These are phyloP conservation scores for Nanorana parkeri DNA, from an alignment of 2,113 vertebrate genomes.

Conservation along the genomic window DNA sequence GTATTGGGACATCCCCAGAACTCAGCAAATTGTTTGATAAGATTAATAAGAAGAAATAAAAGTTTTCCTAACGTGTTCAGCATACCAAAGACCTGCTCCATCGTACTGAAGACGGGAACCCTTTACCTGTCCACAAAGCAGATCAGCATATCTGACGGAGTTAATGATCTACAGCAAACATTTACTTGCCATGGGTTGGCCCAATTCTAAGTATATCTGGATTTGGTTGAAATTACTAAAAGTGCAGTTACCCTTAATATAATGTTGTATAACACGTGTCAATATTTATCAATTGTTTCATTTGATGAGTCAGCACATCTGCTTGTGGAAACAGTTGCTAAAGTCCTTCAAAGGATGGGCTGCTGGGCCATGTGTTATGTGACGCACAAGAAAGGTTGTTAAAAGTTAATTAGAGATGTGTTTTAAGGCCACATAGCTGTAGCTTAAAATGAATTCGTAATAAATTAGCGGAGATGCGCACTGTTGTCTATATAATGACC, in stretches of 20 bases:
- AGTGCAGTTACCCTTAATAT: not conserved
- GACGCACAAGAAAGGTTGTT: slow-evolving; percentile 20
- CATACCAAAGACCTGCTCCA: too few species aligned
- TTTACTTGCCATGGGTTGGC: too few species aligned
- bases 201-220: too few species aligned
- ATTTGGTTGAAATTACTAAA: not conserved
- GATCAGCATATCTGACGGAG: too few species aligned
- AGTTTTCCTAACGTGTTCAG: too few species aligned
- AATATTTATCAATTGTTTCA: slow-evolving; percentile 2
- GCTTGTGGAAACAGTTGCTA: slow-evolving; percentile 9
- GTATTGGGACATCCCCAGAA: too few species aligned
- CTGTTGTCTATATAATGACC: not conserved
- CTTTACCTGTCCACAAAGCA: too few species aligned
- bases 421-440: slow-evolving; percentile 13
- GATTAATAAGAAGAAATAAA: too few species aligned
- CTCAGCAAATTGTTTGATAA: too few species aligned
- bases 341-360: slow-evolving; percentile 12
- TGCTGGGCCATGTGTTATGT: not conserved
- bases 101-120: too few species aligned
- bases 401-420: slow-evolving; percentile 20
- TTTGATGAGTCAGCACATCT: slow-evolving; percentile 7
- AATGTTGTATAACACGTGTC: not conserved
- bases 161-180: too few species aligned
- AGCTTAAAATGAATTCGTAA: not conserved
- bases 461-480: slow-evolving; percentile 19